Conservation (phyloP, 2,888 invertebrate genomes). For the Smittia aterrima region DNA sequence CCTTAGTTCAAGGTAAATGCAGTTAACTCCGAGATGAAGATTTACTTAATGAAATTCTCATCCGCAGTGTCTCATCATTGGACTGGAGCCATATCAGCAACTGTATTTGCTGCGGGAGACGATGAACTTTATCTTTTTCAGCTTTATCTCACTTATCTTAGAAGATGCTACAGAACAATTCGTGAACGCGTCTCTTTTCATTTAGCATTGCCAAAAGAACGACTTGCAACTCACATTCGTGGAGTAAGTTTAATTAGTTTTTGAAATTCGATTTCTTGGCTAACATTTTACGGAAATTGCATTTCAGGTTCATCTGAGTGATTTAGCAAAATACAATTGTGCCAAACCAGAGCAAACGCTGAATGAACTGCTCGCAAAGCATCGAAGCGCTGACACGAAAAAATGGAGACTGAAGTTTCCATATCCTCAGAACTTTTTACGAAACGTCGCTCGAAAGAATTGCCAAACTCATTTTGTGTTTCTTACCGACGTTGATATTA, state of each 20-base stretch:
- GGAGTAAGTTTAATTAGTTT: no score
- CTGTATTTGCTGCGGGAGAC: conserved; percentile 75
- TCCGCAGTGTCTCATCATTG: conserved; percentile 70
- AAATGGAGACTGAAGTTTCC: conserved; percentile 73
- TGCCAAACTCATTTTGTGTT: conserved; percentile 79
- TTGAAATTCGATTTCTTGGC: no score
- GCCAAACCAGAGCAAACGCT: conserved; percentile 65
- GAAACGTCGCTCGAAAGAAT: conserved; percentile 82
- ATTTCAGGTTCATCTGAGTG: conserved; percentile 51
- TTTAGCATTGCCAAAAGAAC: conserved; percentile 66
- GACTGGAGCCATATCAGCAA: conserved; percentile 79
- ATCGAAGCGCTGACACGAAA: conserved; percentile 62
- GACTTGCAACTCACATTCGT: conserved; percentile 50
- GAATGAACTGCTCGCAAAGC: conserved; percentile 60
- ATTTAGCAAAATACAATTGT: conserved; percentile 58
- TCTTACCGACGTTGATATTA: conserved; percentile 83
- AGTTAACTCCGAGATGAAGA: neutral
- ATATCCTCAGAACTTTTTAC: conserved; percentile 86
- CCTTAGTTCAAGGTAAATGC: conserved; percentile 61
- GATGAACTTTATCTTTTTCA: conserved; percentile 72
- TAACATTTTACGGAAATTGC: no score
- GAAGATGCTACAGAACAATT: conserved; percentile 70
- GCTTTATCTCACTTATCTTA: conserved; percentile 72
- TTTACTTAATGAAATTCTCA: neutral
- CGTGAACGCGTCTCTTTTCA: conserved; percentile 75